Conservation (phyloP, 2,797 vertebrate species). For the Zalophus californianus region DNA sequence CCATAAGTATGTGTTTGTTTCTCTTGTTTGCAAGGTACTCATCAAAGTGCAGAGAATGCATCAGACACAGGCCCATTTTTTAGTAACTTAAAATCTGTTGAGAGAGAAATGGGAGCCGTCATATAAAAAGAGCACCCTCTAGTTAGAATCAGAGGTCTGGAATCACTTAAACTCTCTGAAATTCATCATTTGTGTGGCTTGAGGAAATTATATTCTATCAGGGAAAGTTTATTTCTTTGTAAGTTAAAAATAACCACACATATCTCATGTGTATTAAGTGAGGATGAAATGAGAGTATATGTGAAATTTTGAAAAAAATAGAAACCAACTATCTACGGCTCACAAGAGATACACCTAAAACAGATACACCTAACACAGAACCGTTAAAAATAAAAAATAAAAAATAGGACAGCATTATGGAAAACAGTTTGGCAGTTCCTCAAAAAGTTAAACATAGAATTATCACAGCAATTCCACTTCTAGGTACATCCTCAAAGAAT, state of each 20-base stretch:
- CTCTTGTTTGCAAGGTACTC: background rate
- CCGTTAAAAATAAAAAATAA: background rate
- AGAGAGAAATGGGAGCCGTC: background rate
- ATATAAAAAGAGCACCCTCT: background rate
- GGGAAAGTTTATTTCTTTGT: background rate
- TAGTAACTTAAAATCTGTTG: background rate
- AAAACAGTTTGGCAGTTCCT: background rate
- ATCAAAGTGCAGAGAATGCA: background rate
- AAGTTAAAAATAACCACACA: background rate
- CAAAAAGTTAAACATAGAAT: background rate
- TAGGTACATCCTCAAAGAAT: background rate
- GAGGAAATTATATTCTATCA: background rate
- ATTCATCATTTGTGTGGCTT: background rate
- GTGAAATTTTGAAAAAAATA: background rate
- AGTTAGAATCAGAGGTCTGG: background rate
- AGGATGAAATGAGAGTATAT: background rate
- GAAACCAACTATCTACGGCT: background rate
- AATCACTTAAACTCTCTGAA: background rate
- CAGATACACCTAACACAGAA: background rate
- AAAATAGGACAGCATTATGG: background rate
- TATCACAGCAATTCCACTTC: background rate
- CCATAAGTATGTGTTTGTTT: background rate
- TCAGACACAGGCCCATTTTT: background rate
- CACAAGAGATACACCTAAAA: background rate
- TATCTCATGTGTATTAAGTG: background rate